These are phyloP conservation scores for Salticus scenicus DNA, from an alignment of 2,888 invertebrate species.

Conservation along the genomic window DNA sequence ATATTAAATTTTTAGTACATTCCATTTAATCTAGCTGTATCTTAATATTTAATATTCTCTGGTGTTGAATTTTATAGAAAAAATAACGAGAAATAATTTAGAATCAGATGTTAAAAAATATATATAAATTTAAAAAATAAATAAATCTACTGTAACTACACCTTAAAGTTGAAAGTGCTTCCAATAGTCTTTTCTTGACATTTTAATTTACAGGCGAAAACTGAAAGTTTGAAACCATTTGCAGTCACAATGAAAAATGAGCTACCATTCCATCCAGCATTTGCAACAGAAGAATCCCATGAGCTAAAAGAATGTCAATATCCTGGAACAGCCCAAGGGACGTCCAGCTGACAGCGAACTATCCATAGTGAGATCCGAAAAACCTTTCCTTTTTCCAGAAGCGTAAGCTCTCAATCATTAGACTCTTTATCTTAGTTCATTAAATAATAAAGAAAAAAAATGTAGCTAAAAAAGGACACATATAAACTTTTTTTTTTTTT, in stretches of 20 bases:
- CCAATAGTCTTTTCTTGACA: conserved; percentile 30
- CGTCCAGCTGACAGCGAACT: conserved; percentile 37
- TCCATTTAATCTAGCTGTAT: no score
- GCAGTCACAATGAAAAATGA: conserved; percentile 56
- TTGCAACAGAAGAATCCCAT: conserved; percentile 24
- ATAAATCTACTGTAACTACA: no score
- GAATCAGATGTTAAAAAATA: no score
- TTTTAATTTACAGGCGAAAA: conserved; percentile 65
- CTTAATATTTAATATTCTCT: no score
- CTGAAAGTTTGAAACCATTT: conserved; percentile 22
- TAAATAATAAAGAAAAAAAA: conserved; percentile 52
- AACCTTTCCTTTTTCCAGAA: conserved; percentile 33
- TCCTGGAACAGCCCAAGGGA: conserved; percentile 22
- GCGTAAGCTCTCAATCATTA: conserved; percentile 52
- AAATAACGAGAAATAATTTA: no score
- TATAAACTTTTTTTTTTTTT: no score
- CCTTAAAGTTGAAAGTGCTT: conserved; percentile 1
- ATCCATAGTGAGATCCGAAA: conserved; percentile 51
- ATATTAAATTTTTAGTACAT: no score
- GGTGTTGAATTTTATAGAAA: no score
- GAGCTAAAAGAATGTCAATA: conserved; percentile 49
- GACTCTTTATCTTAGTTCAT: conserved; percentile 60
- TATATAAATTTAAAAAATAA: no score
- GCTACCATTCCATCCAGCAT: not conserved
- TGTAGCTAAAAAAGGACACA: conserved; percentile 10